Evolutionary conservation across 2,888 invertebrate species (phyloP).

Genomic region (Pemphredon lugubris): DNA sequence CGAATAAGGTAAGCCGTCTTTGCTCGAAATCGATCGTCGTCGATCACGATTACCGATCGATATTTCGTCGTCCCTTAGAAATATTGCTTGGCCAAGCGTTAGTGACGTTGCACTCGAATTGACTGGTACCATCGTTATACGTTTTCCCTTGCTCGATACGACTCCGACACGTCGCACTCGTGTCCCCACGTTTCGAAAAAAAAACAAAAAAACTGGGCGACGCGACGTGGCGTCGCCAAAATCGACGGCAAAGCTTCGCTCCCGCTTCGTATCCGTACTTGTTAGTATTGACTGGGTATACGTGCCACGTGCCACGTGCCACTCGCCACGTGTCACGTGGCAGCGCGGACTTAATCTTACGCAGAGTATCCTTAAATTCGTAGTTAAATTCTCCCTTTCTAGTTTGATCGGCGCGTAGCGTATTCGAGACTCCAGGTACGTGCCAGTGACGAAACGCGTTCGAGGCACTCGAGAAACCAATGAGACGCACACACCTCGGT

Average conservation of each 20-base stretch:
- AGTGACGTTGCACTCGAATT: constrained; percentile 74
- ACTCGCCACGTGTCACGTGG: constrained; percentile 35
- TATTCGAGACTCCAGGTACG: constrained; percentile 58
- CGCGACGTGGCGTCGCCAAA: constrained; percentile 11
- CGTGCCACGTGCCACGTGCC: constrained; percentile 35
- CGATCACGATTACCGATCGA: constrained; percentile 58
- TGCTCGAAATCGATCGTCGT: constrained; percentile 59
- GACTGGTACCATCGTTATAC: constrained; percentile 71
- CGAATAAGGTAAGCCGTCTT: constrained; percentile 61
- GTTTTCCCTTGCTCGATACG: too few relatives aligned
- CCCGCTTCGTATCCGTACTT: constrained; percentile 36
- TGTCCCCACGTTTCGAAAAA: too few relatives aligned
- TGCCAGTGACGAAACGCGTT: constrained; percentile 25
- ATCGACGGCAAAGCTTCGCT: constrained; percentile 60
- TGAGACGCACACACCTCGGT: too few relatives aligned
- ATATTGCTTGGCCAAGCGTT: constrained; percentile 72
- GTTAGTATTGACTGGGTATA: constrained; percentile 59
- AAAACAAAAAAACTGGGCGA: constrained; percentile 17
- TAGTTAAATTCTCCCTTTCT: constrained; percentile 40
- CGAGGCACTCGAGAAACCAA: too few relatives aligned
- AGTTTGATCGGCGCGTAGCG: constrained; percentile 43
- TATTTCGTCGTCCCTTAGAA: constrained; percentile 52
- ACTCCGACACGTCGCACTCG: too few relatives aligned
- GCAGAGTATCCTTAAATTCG: constrained; percentile 52
- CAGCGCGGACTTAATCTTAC: constrained; percentile 39